Evolutionary conservation across 2,797 vertebrate species (phyloP).

Genomic region (Ptychadena robeensis): DNA sequence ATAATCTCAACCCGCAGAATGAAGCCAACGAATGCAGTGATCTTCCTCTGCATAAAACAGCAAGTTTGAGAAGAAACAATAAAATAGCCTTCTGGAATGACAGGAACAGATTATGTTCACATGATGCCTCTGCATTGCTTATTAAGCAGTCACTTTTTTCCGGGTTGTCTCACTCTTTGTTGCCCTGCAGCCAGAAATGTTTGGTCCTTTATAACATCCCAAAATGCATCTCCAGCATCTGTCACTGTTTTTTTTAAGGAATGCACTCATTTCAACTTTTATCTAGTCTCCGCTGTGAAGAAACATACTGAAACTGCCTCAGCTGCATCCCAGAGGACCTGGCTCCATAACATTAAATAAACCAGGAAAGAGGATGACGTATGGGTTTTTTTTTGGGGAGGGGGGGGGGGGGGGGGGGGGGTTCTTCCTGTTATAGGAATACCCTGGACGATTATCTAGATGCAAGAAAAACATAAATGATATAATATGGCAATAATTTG

Average conservation of each 20-base stretch:
- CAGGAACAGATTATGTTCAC: conserved; percentile 16
- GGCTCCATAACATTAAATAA: conserved; percentile 24
- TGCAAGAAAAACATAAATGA: no score
- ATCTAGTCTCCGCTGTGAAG: conserved; percentile 32
- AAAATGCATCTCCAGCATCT: conserved; percentile 50
- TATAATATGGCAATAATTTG: no score
- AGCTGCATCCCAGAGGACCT: conserved; percentile 24
- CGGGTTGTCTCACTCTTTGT: conserved; percentile 30
- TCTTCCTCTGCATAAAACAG: neutral
- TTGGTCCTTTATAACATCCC: conserved; percentile 49
- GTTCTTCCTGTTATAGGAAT: no score
- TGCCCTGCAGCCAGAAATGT: conserved; percentile 54
- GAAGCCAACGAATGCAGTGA: neutral
- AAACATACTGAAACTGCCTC: conserved; percentile 27
- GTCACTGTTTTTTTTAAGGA: conserved; percentile 58
- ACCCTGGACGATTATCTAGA: no score
- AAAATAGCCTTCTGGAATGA: conserved; percentile 25
- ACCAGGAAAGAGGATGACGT: neutral
- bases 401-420: no score
- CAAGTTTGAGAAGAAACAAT: conserved; percentile 21
- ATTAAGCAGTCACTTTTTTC: conserved; percentile 39
- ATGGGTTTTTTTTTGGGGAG: neutral
- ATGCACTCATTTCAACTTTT: conserved; percentile 51
- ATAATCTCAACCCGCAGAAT: neutral
- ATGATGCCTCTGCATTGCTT: conserved; percentile 24